Percentiles rank a stretch among this genome's conserved stretches.
phyloP scores from a whole-genome alignment of 2,888 invertebrate species.

The Leptinotarsa peninsularis region DNA sequence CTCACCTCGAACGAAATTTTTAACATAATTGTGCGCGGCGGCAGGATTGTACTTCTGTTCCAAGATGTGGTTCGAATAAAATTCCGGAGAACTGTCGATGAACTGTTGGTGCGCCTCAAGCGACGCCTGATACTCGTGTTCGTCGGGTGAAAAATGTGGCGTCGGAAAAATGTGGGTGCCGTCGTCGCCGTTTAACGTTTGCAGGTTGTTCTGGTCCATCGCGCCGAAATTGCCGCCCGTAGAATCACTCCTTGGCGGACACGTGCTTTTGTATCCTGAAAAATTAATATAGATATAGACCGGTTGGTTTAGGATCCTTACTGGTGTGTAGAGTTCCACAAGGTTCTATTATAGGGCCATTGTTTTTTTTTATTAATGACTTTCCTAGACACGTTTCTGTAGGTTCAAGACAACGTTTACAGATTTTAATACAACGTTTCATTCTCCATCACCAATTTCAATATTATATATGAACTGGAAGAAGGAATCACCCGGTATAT shows the following conservation, averaged over 20 bases:
- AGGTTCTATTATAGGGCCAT: too few relatives aligned
- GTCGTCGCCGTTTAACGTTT: constrained; percentile 66
- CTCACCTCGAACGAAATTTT: constrained; percentile 79
- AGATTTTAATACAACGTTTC: too few relatives aligned
- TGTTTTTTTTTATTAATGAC: too few relatives aligned
- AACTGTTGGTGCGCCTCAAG: constrained; percentile 70
- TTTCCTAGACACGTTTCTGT: too few relatives aligned
- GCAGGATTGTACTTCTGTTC: constrained; percentile 77
- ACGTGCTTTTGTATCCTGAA: constrained; percentile 60
- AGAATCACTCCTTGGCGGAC: constrained; percentile 69
- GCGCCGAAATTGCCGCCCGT: constrained; percentile 70
- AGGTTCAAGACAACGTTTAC: too few relatives aligned
- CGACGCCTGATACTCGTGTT: constrained; percentile 71
- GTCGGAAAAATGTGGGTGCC: constrained; percentile 55
- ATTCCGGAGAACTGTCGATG: constrained; percentile 80
- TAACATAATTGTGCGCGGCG: constrained; percentile 70
- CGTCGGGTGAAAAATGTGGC: constrained; percentile 69
- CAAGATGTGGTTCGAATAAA: constrained; percentile 73
- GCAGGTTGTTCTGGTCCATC: constrained; percentile 60
- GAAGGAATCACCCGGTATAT: too few relatives aligned
- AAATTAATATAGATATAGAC: not conserved
- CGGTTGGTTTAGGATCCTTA: too few relatives aligned
- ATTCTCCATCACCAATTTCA: too few relatives aligned
- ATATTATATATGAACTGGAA: too few relatives aligned
- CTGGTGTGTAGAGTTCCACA: too few relatives aligned